These are phyloP conservation scores for Hemiscyllium ocellatum DNA, from an alignment of 2,113 vertebrate genomes.

Conservation along the genomic window DNA sequence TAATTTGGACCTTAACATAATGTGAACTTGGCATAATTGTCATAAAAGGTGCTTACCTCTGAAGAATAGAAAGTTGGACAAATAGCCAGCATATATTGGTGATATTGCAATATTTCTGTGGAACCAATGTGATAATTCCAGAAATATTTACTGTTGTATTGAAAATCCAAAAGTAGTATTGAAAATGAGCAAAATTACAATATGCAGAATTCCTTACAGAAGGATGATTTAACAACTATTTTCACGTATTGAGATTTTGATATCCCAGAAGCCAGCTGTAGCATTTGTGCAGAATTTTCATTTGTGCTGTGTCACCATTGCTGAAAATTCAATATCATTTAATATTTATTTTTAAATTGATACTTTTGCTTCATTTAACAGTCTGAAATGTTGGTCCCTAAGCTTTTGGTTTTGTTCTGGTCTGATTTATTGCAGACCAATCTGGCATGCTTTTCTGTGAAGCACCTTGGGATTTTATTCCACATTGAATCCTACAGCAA, in stretches of 20 bases:
- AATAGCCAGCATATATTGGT: constrained; percentile 43
- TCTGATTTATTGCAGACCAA: background rate
- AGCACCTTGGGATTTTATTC: background rate
- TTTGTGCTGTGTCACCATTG: background rate
- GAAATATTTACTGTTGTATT: constrained; percentile 37
- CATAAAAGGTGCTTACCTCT: background rate
- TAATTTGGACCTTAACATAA: background rate
- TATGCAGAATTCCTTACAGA: background rate
- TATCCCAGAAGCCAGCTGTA: background rate
- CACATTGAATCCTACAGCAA: background rate
- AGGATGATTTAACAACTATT: background rate
- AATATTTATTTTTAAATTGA: background rate
- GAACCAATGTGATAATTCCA: constrained; percentile 43
- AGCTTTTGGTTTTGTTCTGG: background rate
- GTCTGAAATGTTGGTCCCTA: background rate
- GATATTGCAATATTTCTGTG: constrained; percentile 46
- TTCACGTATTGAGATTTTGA: background rate
- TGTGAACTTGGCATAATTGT: background rate
- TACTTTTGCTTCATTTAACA: background rate
- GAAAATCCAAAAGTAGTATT: constrained; percentile 19
- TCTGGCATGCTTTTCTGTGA: background rate
- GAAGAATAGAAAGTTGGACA: background rate
- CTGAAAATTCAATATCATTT: background rate
- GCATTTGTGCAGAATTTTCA: background rate
- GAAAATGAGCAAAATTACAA: background rate